These are phyloP conservation scores for Oscheius myriophilus DNA, from an alignment of 2,888 invertebrate species.

Conservation along the genomic window DNA sequence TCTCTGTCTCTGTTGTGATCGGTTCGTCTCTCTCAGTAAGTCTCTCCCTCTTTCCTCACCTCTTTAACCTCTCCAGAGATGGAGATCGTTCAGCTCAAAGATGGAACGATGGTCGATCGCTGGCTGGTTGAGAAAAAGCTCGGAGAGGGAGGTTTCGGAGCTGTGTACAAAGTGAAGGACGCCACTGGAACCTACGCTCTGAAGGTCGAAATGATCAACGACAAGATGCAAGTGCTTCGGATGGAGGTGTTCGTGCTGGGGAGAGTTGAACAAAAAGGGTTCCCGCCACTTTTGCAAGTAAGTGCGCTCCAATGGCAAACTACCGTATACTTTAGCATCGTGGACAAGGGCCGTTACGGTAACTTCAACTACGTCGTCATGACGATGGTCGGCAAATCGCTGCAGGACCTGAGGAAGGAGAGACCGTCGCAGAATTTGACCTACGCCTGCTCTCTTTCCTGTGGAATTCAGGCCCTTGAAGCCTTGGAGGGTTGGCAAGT, in stretches of 20 bases:
- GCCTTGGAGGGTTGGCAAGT: constrained; percentile 62
- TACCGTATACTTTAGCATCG: no score
- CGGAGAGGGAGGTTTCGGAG: constrained; percentile 66
- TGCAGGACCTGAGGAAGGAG: constrained; percentile 52
- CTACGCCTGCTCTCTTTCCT: constrained; percentile 44
- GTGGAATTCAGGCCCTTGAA: constrained; percentile 52
- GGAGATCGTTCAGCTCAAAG: constrained; percentile 12
- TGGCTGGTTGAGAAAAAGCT: constrained; percentile 65
- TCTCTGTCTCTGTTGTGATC: no score
- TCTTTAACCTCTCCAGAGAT: no score
- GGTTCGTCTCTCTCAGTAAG: no score
- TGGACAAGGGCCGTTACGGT: constrained; percentile 65
- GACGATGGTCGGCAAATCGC: constrained; percentile 62
- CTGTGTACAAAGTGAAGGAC: constrained; percentile 59
- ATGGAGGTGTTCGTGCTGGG: constrained; percentile 68
- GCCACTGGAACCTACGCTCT: constrained; percentile 62
- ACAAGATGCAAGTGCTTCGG: constrained; percentile 62
- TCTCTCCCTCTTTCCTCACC: no score
- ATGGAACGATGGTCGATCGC: constrained; percentile 33
- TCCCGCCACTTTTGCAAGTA: constrained; percentile 63
- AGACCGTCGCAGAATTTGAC: constrained; percentile 41
- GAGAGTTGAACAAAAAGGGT: constrained; percentile 61
- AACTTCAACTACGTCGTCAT: constrained; percentile 68
- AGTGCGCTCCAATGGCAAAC: no score
- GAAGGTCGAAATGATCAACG: constrained; percentile 61